Evolutionary conservation across 2,113 vertebrate species (phyloP).

Genomic region (Chloropsis hardwickii): DNA sequence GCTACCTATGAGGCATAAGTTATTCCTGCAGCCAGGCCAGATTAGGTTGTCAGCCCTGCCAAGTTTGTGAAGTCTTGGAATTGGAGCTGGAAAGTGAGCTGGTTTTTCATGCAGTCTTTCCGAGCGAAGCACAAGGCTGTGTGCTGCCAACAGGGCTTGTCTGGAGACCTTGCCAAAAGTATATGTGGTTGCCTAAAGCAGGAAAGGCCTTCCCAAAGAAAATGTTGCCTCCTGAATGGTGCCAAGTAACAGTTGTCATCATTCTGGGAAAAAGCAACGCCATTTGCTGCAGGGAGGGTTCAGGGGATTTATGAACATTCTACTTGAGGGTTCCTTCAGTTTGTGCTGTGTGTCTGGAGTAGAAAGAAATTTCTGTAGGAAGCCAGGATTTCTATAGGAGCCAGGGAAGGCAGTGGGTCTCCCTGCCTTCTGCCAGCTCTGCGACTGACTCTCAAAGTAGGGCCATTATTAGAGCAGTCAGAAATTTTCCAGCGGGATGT

Average conservation of each 20-base stretch:
- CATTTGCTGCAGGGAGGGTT: neutral
- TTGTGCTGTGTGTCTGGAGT: neutral
- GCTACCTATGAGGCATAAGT: conserved; percentile 1
- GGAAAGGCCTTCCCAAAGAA: conserved; percentile 36
- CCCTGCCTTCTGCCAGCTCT: conserved; percentile 15
- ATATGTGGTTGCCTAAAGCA: conserved; percentile 23
- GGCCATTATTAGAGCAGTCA: conserved; percentile 6
- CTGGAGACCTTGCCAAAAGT: conserved; percentile 31
- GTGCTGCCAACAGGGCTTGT: conserved; percentile 20
- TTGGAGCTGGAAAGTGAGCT: conserved; percentile 36
- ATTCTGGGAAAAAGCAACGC: neutral
- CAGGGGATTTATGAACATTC: neutral
- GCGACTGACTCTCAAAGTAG: neutral
- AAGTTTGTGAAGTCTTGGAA: conserved; percentile 6
- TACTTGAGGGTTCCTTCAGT: neutral
- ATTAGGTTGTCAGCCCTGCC: neutral
- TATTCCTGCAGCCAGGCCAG: conserved; percentile 31
- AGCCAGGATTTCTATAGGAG: neutral
- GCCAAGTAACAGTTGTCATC: neutral
- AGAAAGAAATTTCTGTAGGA: neutral
- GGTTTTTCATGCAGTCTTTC: conserved; percentile 7
- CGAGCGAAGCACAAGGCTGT: neutral
- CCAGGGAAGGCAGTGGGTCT: neutral
- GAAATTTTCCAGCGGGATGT: conserved; percentile 45
- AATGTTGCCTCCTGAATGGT: conserved; percentile 11